Evolutionary conservation across 2,888 invertebrate species (phyloP).

Genomic region (Scaptomyza parva): DNA sequence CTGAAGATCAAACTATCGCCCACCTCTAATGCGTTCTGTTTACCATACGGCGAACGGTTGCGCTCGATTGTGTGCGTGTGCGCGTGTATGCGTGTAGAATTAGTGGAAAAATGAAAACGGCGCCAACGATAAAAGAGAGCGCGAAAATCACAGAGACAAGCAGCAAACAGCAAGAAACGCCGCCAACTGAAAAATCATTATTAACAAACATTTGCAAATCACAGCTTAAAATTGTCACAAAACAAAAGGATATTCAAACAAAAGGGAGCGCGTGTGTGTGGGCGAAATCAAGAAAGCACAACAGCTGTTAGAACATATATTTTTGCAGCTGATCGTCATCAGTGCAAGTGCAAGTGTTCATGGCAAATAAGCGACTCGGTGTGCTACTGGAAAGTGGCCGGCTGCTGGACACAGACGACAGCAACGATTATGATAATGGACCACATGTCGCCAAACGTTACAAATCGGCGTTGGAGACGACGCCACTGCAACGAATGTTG

Average conservation of each 20-base stretch:
- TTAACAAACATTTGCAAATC: constrained; percentile 4
- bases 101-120: constrained; percentile 45
- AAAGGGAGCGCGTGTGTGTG: background rate
- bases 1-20: constrained; percentile 45
- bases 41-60: constrained; percentile 21
- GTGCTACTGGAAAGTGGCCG: constrained; percentile 33
- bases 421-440: constrained; percentile 20
- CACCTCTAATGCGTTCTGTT: constrained; percentile 50
- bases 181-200: constrained; percentile 1
- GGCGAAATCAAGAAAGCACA: background rate
- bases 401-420: constrained; percentile 1
- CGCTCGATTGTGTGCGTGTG: background rate
- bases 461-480: constrained; percentile 22
- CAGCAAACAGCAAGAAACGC: background rate
- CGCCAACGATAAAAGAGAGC: constrained; percentile 43
- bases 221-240: background rate
- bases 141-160: constrained; percentile 36
- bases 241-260: background rate
- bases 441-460: constrained; percentile 46
- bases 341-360: constrained; percentile 12
- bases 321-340: constrained; percentile 9
- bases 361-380: constrained; percentile 47
- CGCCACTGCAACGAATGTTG: constrained; percentile 57
- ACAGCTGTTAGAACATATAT: constrained; percentile 3
- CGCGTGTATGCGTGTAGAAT: constrained; percentile 16